Percentiles rank a stretch among this genome's conserved stretches.
phyloP scores from a whole-genome alignment of 2,113 vertebrate species.

The Hydrolagus affinis region DNA sequence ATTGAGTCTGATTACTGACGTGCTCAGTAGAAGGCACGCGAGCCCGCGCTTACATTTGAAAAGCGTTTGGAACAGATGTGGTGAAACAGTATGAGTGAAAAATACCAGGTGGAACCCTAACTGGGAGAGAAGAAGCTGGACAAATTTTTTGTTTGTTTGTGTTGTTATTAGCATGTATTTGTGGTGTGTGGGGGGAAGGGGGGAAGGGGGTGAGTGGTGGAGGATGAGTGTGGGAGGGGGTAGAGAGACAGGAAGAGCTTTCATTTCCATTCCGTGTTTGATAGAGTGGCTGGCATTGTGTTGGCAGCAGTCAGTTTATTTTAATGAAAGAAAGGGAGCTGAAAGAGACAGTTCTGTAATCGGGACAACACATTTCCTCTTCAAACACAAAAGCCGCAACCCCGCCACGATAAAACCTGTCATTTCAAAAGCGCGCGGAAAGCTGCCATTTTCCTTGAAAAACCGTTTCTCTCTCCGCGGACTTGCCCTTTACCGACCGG shows the following conservation, averaged over 20 bases:
- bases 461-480: background rate
- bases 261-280: background rate
- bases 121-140: background rate
- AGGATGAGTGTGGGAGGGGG: no score
- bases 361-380: slow-evolving; percentile 3
- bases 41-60: background rate
- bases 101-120: background rate
- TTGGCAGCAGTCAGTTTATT: background rate
- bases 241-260: no score
- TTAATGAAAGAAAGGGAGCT: slow-evolving; percentile 19
- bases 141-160: background rate
- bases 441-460: background rate
- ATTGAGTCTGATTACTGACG: background rate
- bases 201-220: background rate
- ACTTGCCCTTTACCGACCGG: no score
- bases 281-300: background rate
- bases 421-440: background rate
- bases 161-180: background rate
- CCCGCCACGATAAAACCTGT: background rate
- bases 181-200: no score
- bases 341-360: slow-evolving; percentile 11
- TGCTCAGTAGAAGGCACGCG: background rate
- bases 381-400: background rate
- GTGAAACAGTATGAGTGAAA: background rate
- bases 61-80: background rate